Evolutionary conservation across 2,113 vertebrate genomes (phyloP).

Genomic region (Strix uralensis): DNA sequence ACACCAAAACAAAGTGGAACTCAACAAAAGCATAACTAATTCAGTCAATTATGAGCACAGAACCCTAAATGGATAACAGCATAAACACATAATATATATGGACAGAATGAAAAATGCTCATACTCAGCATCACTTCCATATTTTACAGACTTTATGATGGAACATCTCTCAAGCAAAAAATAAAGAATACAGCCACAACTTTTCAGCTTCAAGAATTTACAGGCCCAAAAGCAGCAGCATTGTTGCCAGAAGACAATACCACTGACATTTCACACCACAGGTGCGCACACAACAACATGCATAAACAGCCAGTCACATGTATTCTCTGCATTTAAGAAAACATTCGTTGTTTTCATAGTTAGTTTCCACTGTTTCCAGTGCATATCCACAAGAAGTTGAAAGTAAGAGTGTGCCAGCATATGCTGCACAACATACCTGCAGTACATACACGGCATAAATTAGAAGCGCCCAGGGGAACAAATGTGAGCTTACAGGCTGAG

Average conservation of each 20-base stretch:
- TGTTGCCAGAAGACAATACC: neutral
- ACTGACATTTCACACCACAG: neutral
- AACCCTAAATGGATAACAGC: neutral
- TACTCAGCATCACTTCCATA: neutral
- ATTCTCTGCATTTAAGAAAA: neutral
- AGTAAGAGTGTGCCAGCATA: neutral
- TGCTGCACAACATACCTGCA: neutral
- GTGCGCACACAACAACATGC: neutral
- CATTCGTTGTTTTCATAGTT: neutral
- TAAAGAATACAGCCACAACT: neutral
- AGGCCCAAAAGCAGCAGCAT: neutral
- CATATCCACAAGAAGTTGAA: neutral
- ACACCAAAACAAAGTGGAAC: neutral
- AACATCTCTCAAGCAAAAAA: neutral
- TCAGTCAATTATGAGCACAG: neutral
- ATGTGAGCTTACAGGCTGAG: neutral
- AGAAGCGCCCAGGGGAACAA: accelerated
- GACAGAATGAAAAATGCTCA: neutral
- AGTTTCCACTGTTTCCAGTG: neutral
- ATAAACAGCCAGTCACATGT: neutral
- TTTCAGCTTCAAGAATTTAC: neutral
- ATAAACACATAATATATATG: neutral
- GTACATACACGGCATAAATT: accelerated
- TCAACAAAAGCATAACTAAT: neutral
- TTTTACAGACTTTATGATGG: neutral